Percentiles rank a stretch among this genome's conserved stretches.
Conservation (phyloP, 2,797 vertebrate genomes). For the Megaceryle alcyon region DNA sequence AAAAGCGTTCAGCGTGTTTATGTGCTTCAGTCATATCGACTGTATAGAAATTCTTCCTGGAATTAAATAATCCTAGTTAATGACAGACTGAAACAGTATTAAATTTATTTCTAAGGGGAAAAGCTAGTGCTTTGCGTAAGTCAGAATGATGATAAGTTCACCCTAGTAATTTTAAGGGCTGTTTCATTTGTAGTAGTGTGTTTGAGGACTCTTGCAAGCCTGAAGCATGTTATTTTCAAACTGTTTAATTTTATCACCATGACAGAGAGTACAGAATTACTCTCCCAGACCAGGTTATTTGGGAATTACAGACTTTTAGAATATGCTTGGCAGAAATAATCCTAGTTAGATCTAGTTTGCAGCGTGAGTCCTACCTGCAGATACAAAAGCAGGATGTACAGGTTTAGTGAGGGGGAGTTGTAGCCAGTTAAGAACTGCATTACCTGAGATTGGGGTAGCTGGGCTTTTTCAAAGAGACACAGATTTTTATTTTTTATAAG, state of each 20-base stretch:
- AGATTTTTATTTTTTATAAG: background rate
- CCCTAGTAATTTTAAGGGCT: background rate
- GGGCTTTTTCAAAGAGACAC: background rate
- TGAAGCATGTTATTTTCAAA: background rate
- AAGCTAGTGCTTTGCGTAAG: background rate
- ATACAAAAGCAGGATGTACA: background rate
- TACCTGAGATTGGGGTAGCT: background rate
- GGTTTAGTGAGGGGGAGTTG: background rate
- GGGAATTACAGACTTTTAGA: background rate
- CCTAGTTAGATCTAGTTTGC: background rate
- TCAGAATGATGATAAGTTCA: background rate
- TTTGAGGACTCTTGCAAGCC: background rate
- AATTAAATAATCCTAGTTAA: background rate
- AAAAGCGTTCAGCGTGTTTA: background rate
- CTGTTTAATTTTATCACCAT: background rate
- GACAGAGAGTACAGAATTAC: background rate
- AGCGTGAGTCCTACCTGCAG: background rate
- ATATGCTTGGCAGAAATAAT: background rate
- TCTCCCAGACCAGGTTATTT: background rate
- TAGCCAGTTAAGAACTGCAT: background rate
- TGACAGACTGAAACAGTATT: background rate
- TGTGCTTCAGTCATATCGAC: background rate
- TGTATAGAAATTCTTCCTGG: background rate
- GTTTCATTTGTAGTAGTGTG: background rate
- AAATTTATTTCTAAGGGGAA: background rate